phyloP scores from a whole-genome alignment of 2,888 invertebrate species.

The Podabrus alpinus region DNA sequence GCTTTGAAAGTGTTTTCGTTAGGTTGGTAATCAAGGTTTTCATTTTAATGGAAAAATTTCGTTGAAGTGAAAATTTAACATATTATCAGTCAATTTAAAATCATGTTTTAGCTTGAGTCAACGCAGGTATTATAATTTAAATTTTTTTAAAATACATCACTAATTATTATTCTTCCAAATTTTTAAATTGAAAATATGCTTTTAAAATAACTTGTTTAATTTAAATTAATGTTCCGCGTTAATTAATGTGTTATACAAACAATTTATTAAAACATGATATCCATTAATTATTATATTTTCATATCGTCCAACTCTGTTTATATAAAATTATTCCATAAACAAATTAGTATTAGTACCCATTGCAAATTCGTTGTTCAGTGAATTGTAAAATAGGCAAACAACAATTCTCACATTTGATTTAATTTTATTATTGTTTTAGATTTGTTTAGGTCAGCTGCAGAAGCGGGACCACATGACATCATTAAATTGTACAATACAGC shows the following conservation, averaged over 20 bases:
- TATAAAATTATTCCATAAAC: not conserved
- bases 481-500: conserved; percentile 65
- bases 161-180: not conserved
- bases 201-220: not conserved
- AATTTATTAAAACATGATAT: not conserved
- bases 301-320: not conserved
- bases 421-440: conserved; percentile 55
- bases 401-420: not conserved
- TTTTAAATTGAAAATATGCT: not conserved
- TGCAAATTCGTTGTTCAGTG: not conserved
- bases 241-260: not conserved
- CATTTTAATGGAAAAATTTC: not conserved
- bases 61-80: not conserved
- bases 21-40: not conserved
- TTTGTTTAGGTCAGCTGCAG: conserved; percentile 68
- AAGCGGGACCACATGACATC: conserved; percentile 69
- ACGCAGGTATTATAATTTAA: not conserved
- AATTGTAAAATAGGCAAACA: not conserved
- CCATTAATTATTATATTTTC: not conserved
- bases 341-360: not conserved
- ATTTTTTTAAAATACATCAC: no score
- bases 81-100: not conserved
- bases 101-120: not conserved
- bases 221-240: not conserved
- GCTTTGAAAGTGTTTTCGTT: not conserved